Conservation (phyloP, 1,140 invertebrate genomes). For the Frieseomelitta varia region DNA sequence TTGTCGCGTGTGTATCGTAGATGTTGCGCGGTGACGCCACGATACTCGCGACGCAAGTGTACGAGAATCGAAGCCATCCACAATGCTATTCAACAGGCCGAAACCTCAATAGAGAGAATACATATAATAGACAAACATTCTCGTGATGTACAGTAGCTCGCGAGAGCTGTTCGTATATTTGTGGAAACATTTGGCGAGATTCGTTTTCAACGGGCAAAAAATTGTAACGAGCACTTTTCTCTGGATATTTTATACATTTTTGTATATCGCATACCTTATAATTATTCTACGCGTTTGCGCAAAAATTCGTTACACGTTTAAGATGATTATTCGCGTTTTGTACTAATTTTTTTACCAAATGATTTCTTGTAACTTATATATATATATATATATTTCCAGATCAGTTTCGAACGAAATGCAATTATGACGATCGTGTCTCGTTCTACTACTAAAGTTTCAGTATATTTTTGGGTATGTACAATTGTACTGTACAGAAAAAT, state of each 20-base stretch:
- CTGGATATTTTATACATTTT: too few relatives aligned
- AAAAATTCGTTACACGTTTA: too few relatives aligned
- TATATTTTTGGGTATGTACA: not conserved
- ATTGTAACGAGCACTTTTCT: too few relatives aligned
- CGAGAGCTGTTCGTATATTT: not conserved
- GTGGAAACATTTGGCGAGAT: not conserved
- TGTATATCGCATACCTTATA: too few relatives aligned
- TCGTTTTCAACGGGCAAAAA: too few relatives aligned
- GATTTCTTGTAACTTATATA: too few relatives aligned
- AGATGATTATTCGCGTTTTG: too few relatives aligned
- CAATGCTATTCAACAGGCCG: conserved; percentile 31
- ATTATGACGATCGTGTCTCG: not conserved
- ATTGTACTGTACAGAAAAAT: too few relatives aligned
- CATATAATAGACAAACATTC: conserved; percentile 26
- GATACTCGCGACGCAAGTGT: conserved; percentile 48
- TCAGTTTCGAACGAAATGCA: not conserved
- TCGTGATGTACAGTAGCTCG: not conserved
- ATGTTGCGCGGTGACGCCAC: conserved; percentile 48
- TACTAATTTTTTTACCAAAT: too few relatives aligned
- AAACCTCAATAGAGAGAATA: not conserved
- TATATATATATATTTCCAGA: not conserved
- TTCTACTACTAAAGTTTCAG: not conserved
- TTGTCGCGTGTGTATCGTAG: conserved; percentile 20
- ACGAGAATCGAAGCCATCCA: not conserved
- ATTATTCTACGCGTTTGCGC: too few relatives aligned